phyloP scores from a whole-genome alignment of 2,888 invertebrate species.

The Archips crataeganus region DNA sequence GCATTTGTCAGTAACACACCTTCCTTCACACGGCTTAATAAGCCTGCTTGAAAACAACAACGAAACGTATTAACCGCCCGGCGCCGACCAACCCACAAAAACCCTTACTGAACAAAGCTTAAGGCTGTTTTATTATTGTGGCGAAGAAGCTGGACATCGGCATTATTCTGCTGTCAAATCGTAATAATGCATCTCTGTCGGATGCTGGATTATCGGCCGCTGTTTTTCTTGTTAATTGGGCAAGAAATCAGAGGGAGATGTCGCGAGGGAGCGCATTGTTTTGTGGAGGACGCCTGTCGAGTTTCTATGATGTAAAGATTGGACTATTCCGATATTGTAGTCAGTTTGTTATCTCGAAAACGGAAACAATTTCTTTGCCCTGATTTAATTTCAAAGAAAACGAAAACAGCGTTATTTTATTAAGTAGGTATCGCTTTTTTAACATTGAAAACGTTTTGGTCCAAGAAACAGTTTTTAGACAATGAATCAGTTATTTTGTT shows the following conservation, averaged over 20 bases:
- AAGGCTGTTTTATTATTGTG: not conserved
- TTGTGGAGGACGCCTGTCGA: not conserved
- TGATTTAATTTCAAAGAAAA: too few species aligned
- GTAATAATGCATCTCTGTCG: conserved; percentile 76
- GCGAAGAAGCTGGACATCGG: conserved; percentile 39
- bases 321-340: too few species aligned
- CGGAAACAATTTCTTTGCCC: too few species aligned
- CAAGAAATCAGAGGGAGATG: conserved; percentile 68
- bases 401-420: too few species aligned
- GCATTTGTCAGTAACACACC: conserved; percentile 61
- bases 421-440: too few species aligned
- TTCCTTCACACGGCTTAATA: conserved; percentile 65
- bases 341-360: too few species aligned
- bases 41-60: conserved; percentile 53
- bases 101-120: not conserved
- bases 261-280: not conserved
- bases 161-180: conserved; percentile 64
- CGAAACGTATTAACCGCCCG: conserved; percentile 26
- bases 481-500: too few species aligned
- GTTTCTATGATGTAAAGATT: not conserved
- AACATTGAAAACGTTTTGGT: too few species aligned
- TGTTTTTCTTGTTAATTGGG: conserved; percentile 83
- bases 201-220: conserved; percentile 66
- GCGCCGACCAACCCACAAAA: not conserved
- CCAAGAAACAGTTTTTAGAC: too few species aligned